Evolutionary conservation across 1,140 invertebrate genomes (phyloP).

Genomic region (Atta colombica): DNA sequence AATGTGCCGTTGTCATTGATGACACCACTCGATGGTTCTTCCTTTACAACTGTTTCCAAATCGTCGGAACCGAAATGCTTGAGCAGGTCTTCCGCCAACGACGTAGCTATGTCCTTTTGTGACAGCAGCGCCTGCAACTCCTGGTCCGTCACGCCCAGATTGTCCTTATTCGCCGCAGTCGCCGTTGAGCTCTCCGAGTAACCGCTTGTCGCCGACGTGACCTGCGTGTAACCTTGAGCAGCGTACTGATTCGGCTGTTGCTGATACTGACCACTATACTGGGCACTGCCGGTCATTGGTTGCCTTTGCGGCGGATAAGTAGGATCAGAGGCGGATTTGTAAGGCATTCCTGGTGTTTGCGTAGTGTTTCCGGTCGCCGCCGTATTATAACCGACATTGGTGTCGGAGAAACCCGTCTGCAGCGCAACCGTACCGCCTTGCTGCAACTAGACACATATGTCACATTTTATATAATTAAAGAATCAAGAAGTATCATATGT

Average conservation of each 20-base stretch:
- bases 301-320: constrained; percentile 77
- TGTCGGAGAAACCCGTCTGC: constrained; percentile 85
- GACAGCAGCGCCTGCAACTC: constrained; percentile 91
- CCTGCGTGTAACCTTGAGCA: constrained; percentile 84
- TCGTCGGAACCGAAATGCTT: constrained; percentile 93
- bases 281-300: constrained; percentile 50
- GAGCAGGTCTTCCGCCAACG: constrained; percentile 93
- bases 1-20: constrained; percentile 82
- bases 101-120: constrained; percentile 92
- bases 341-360: constrained; percentile 86
- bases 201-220: constrained; percentile 84
- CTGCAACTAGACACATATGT: constrained; percentile 67
- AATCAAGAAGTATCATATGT: neutral
- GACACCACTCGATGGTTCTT: constrained; percentile 83
- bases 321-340: constrained; percentile 85
- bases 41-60: constrained; percentile 88
- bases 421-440: constrained; percentile 85
- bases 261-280: constrained; percentile 72
- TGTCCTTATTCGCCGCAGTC: constrained; percentile 78
- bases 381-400: constrained; percentile 83
- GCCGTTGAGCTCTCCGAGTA: constrained; percentile 82
- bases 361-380: constrained; percentile 84
- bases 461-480: neutral
- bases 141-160: constrained; percentile 88
- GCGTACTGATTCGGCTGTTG: constrained; percentile 81